These are phyloP conservation scores for Parasteatoda lunata DNA, from an alignment of 2,888 invertebrate species.

Conservation along the genomic window DNA sequence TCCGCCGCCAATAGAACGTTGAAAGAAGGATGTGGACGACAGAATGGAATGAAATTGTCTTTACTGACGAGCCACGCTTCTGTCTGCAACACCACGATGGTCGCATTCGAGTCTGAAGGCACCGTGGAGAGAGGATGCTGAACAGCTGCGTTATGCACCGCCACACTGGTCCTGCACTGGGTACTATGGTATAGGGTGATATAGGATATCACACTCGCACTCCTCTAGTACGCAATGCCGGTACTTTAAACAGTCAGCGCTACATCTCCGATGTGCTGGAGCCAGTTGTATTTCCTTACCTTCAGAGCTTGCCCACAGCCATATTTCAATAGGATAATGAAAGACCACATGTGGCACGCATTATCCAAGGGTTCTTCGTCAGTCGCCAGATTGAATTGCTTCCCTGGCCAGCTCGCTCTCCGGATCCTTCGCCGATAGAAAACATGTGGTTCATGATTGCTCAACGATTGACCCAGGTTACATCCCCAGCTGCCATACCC, in stretches of 20 bases:
- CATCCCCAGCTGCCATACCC: not conserved
- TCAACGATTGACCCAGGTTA: not conserved
- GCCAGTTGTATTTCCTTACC: not conserved
- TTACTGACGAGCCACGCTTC: no score
- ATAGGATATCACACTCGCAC: not conserved
- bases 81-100: no score
- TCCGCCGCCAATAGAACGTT: not conserved
- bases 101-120: no score
- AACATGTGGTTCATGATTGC: not conserved
- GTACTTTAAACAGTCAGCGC: not conserved
- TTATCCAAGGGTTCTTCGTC: constrained; percentile 5
- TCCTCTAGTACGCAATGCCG: not conserved
- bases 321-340: constrained; percentile 4
- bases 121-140: no score
- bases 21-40: not conserved
- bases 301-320: constrained; percentile 8
- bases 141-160: no score
- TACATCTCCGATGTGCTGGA: not conserved
- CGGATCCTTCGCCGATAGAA: not conserved
- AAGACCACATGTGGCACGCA: not conserved
- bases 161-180: no score
- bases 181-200: no score
- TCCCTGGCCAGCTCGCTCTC: not conserved
- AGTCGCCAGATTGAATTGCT: constrained; percentile 10
- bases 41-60: not conserved